phyloP scores from a whole-genome alignment of 2,888 invertebrate genomes.

The Andrena hattorfiana region DNA sequence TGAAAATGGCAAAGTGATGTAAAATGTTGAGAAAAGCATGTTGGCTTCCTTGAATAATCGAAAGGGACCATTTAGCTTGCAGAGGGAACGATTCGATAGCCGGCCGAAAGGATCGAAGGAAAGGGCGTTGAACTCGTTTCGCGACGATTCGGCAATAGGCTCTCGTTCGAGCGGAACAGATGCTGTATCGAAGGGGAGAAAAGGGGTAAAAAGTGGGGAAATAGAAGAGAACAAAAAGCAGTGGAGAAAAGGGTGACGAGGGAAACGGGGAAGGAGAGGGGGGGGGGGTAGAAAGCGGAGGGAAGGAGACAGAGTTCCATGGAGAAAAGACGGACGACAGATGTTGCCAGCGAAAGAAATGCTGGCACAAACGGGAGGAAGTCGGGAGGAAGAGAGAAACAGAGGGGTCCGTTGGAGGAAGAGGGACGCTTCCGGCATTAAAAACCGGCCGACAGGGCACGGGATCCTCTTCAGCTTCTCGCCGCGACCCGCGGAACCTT shows the following conservation, averaged over 20 bases:
- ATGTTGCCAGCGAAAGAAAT: constrained; percentile 72
- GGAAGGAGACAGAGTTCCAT: constrained; percentile 36
- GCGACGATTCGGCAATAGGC: constrained; percentile 41
- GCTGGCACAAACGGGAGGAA: constrained; percentile 73
- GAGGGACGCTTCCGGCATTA: constrained; percentile 74
- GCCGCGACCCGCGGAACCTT: constrained; percentile 73
- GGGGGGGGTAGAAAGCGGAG: constrained; percentile 50
- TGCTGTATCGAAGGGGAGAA: constrained; percentile 44
- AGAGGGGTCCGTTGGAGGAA: constrained; percentile 51
- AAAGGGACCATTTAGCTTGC: too few species aligned
- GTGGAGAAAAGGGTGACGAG: constrained; percentile 41
- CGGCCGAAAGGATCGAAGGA: background rate
- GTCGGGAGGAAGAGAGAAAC: constrained; percentile 67
- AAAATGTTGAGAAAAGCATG: too few species aligned
- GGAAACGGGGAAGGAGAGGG: constrained; percentile 30
- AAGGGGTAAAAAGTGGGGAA: constrained; percentile 15
- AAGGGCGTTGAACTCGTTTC: constrained; percentile 22
- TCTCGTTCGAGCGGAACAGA: constrained; percentile 52
- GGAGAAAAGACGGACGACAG: constrained; percentile 72
- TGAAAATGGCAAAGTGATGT: too few species aligned
- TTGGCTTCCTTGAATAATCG: too few species aligned
- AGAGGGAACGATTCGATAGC: background rate
- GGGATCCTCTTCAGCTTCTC: constrained; percentile 77
- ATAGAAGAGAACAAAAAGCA: constrained; percentile 27
- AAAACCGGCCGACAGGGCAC: constrained; percentile 75